phyloP scores from a whole-genome alignment of 2,797 vertebrate genomes.

The Cottoperca gobio region DNA sequence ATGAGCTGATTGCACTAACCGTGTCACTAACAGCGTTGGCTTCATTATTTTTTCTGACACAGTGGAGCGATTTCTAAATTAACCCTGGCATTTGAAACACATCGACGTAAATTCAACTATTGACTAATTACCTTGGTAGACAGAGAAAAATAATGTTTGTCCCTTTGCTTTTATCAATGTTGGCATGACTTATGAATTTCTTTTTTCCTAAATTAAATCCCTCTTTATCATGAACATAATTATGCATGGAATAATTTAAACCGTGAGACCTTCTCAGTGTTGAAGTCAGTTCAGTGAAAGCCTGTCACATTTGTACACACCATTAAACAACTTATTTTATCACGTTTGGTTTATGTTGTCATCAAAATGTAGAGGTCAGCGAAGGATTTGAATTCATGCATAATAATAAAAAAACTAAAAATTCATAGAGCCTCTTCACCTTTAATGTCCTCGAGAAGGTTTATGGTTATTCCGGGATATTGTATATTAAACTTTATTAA shows the following conservation, averaged over 20 bases:
- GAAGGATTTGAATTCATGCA: not conserved
- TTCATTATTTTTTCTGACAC: conserved; percentile 60
- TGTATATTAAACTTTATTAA: not conserved
- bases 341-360: not conserved
- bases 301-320: not conserved
- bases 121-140: conserved; percentile 51
- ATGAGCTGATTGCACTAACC: conserved; percentile 47
- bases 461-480: not conserved
- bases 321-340: no score
- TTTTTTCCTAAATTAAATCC: conserved; percentile 49
- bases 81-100: conserved; percentile 60
- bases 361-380: conserved; percentile 1
- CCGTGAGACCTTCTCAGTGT: not conserved
- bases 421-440: not conserved
- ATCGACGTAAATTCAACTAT: conserved; percentile 38
- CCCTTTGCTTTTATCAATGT: conserved; percentile 23
- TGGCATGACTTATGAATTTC: conserved; percentile 22
- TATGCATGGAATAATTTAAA: conserved; percentile 52
- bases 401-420: not conserved
- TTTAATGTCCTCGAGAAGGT: not conserved
- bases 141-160: conserved; percentile 24
- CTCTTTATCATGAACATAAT: conserved; percentile 51
- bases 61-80: conserved; percentile 51
- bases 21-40: conserved; percentile 40
- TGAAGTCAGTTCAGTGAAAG: conserved; percentile 15